A percentile compares a stretch with the other conserved stretches of the same genome.
Evolutionary conservation across 1,140 invertebrate species (phyloP).

Genomic region (Psilanteris sp.): DNA sequence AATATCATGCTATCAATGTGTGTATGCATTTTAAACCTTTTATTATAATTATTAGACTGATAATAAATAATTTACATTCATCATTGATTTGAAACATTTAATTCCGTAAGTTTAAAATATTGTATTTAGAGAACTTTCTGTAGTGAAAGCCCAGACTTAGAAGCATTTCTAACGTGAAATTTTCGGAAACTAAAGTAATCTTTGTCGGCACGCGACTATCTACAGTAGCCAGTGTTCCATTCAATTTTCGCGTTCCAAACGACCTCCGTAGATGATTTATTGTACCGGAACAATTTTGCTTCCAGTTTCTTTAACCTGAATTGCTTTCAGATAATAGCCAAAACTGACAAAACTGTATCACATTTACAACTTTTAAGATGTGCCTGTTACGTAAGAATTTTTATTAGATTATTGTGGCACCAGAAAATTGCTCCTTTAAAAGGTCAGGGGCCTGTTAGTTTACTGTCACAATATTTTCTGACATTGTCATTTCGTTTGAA

Average conservation of each 20-base stretch:
- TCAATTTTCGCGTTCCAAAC: slow-evolving; percentile 25
- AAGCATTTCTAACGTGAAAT: slow-evolving; percentile 24
- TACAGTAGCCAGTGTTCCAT: slow-evolving; percentile 44
- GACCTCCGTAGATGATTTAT: slow-evolving; percentile 34
- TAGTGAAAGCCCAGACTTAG: background rate
- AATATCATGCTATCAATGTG: no score
- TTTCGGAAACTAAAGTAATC: slow-evolving; percentile 18
- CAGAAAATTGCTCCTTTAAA: slow-evolving; percentile 17
- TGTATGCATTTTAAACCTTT: no score
- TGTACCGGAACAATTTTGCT: slow-evolving; percentile 9
- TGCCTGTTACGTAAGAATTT: slow-evolving; percentile 52
- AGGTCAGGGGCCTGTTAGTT: slow-evolving; percentile 34
- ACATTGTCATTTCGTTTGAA: slow-evolving; percentile 17
- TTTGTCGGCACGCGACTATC: slow-evolving; percentile 49
- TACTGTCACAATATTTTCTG: slow-evolving; percentile 42
- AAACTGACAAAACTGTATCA: slow-evolving; percentile 40
- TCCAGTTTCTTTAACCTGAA: slow-evolving; percentile 6
- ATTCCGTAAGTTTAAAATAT: no score
- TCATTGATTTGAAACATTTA: no score
- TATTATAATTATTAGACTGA: no score
- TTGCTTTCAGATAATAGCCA: slow-evolving; percentile 22
- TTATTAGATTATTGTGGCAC: slow-evolving; percentile 53
- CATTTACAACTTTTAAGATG: no score
- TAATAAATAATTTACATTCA: no score
- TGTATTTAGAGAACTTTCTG: no score